Base-by-base conservation (phyloP, 2,888 invertebrate species). In the Drosophila putrida region DNA sequence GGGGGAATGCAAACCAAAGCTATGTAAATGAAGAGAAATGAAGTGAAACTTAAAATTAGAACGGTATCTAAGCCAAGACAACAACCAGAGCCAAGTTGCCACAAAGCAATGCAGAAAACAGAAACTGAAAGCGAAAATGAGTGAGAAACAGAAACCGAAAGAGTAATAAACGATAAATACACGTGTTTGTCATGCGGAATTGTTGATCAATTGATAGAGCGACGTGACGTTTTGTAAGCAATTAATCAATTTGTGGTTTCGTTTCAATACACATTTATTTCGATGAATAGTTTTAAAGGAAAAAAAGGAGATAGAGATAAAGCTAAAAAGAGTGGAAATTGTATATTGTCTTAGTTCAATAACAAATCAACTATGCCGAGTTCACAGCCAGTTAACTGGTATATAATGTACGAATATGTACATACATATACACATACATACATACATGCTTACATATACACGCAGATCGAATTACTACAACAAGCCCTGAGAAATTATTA, bases 181-280 rank as follows among this genome's bases (percentile, higher is more conserved):
- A 55, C 41, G 38, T 57, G 27, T 28, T 36, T 11, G 27, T 43
- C 69, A 70, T 69, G 69, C 70, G 25, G 6, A 36, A 10, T 44
- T 44, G 25, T 33, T 39, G 13, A 15, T 25, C 36, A 39, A n/a
- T 20, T 31, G 15, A 36, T 27, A 33, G 28, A 36, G n/a, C 28
- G 43, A 15, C 39, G 31, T 25, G n/a, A 28, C 27, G 47, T 9
- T 25, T 25, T 27, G 44, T 49, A 60, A 72, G 50, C 65, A 64
- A 71, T 54, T 11, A 64, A 71, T 71, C 39, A 53, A 63, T 63
- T 59, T 13, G 6, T 8, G 25, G 43, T 54, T 69, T 69, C 35
- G 39, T 71, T 65, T 71, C 28, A 58, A 54, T 59, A 71, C 8
- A 54, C 51, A 71, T 71, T 71, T 71, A 71, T 71, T 71, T 55